These are phyloP conservation scores for Anthonomus grandis DNA, from an alignment of 1,140 invertebrate genomes.

Conservation along the genomic window DNA sequence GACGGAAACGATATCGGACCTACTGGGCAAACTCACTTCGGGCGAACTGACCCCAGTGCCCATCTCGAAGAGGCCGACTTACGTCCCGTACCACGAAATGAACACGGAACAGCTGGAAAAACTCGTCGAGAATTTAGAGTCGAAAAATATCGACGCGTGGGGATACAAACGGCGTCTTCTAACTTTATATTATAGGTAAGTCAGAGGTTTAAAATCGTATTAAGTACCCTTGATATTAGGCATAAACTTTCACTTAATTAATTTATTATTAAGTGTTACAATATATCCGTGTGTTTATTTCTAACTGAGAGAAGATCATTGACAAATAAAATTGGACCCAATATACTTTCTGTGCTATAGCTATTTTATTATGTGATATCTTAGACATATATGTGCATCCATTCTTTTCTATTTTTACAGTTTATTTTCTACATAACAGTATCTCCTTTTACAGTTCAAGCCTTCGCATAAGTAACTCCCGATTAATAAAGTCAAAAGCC, in stretches of 20 bases:
- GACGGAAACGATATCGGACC: conserved; percentile 58
- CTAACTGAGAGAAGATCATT: background rate
- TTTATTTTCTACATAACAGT: no score
- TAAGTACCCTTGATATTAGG: background rate
- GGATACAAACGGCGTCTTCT: conserved; percentile 61
- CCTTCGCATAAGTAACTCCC: no score
- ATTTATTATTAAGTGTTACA: background rate
- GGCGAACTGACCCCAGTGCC: conserved; percentile 56
- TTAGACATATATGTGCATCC: no score
- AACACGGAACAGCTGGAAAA: conserved; percentile 53
- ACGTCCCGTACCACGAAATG: conserved; percentile 40
- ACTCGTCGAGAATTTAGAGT: conserved; percentile 52
- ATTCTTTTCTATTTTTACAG: no score
- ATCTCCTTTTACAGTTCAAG: no score
- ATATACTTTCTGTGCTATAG: no score
- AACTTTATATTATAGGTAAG: conserved; percentile 52
- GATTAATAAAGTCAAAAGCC: no score
- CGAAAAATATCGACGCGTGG: conserved; percentile 53
- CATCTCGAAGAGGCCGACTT: conserved; percentile 42
- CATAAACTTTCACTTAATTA: background rate
- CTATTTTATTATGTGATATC: no score
- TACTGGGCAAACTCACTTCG: conserved; percentile 61
- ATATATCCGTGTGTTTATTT: background rate
- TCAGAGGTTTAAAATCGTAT: background rate
- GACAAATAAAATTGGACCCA: background rate